Evolutionary conservation across 1,140 invertebrate genomes (phyloP), one percentile per base, ranked within the genome.

Genomic region (Cyclargus thomasi): DNA sequence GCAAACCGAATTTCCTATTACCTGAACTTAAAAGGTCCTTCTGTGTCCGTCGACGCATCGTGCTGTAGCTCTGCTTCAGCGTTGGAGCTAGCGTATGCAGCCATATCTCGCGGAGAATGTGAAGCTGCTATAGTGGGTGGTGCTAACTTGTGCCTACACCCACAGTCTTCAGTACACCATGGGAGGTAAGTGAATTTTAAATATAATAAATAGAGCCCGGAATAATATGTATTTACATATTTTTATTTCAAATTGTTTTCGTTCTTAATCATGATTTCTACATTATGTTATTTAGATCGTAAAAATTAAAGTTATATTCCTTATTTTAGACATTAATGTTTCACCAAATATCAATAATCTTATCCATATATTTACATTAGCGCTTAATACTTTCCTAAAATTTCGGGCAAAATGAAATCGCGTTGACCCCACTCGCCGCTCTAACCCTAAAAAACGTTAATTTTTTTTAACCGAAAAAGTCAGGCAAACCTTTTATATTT

Each of bases 1-100:
- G 94, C 97, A 0, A 97, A 98, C 81, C 92, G 97, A 65, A 93
- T 99, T 35, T 98, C 97, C 0, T 95, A 95, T 69, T 94, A 92
- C 83, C 75, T 96, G 14, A 94, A 95, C 64, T 77, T 93, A 0
- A 93, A 92, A 69, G 95, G 95, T 36, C 97, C 97, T 0, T 97
- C 96, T 64, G 96, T 95, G 83, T 90, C 95, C 8, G 91, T 97
- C 0, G 97, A 99, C 79, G 96, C 96, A 11, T 97, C 97, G 7
- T 99, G 97, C 90, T 97, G 96, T 62, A 98, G 97, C 23, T 97
- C 96, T 69, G 91, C 97, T 65, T 93, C 95, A 69, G 97, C 97
- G 0, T 76, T 99, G 14, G 94, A 97, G 76, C 93, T 96, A 73
- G 97, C 97, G 3, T 95, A 96, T 71, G 92, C 92, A 66, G 93